Evolutionary conservation across 2,113 vertebrate genomes (phyloP).

Genomic region (Caranx ignobilis): DNA sequence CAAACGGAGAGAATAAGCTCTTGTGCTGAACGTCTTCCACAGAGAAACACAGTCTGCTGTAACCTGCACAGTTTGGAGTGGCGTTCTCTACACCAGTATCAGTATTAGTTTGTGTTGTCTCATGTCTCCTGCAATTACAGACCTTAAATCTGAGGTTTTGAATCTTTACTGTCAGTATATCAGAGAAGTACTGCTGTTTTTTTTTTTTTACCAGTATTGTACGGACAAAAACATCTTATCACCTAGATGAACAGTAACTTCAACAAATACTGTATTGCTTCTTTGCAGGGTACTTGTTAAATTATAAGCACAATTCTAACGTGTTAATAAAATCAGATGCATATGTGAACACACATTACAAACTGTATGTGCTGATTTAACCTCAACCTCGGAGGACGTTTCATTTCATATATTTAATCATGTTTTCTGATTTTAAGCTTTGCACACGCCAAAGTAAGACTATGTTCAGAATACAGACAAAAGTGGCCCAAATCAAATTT

Average conservation of each 20-base stretch:
- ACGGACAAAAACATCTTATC: constrained; percentile 2
- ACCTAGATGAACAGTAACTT: constrained; percentile 9
- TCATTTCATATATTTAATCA: neutral
- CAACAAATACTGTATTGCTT: constrained; percentile 24
- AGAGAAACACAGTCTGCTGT: constrained; percentile 30
- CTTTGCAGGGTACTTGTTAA: constrained; percentile 29
- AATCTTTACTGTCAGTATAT: constrained; percentile 28
- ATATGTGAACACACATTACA: constrained; percentile 14
- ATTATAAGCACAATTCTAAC: constrained; percentile 55
- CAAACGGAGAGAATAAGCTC: constrained; percentile 24
- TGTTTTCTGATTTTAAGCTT: neutral
- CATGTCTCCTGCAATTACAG: constrained; percentile 40
- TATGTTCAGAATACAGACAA: neutral
- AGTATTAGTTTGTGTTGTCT: constrained; percentile 64
- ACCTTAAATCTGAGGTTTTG: constrained; percentile 27
- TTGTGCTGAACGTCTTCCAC: constrained; percentile 36
- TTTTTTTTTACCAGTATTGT: constrained; percentile 45
- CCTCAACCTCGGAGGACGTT: neutral
- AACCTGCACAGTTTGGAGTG: neutral
- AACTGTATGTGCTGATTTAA: constrained; percentile 7
- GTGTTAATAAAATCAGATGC: constrained; percentile 61
- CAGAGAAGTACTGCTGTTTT: constrained; percentile 26
- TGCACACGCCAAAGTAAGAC: neutral
- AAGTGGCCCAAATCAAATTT: no score
- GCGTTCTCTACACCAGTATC: constrained; percentile 43